Base-by-base conservation (phyloP, 2,888 invertebrate genomes). In the Drosophila subquinaria region DNA sequence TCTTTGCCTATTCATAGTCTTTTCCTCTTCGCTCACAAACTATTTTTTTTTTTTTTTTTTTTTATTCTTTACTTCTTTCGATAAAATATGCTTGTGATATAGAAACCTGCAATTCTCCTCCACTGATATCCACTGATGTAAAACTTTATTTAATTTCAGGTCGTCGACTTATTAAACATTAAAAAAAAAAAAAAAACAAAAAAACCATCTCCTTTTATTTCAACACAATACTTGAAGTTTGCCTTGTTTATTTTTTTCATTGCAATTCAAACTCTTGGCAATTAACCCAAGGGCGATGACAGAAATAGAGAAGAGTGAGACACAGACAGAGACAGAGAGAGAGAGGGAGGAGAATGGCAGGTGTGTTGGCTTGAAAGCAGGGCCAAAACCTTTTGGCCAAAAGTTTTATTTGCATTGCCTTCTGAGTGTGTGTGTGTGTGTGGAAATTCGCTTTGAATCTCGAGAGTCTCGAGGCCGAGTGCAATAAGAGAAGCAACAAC, bases 341-440 rank as follows among this genome's bases (percentile, higher is more conserved):
- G 27, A 10, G 6, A 36, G 35, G 9, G n/a, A 33, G 6, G 4
- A 13, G 3, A 3, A 35, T 8, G 42, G 6, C 56, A 56, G 43
- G 35, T 56, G 43, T 35, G 36, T 17, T 51, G 35, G 4, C 35
- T 23, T 33, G 6, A 33, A 33, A 9, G 33, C 43, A 23, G 40
- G 10, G 35, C 30, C 35, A 69, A 57, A 59, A 50, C 43, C 60
- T 55, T 61, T 61, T 63, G 74, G 35, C 43, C 45, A 57, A 68
- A 78, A 74, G 50, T 83, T 83, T 74, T 84, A 74, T 81, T 82
- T 75, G 67, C 79, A 61, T 51, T 55, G 60, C 27, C 45, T 8
- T 8, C 33, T 66, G 62, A 27, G 36, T 27, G 57, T 55, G 63
- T 68, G 72, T 66, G 62, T 33, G 36, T 27, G 57, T 55, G 63